Conservation (phyloP, 2,797 vertebrate species). For the Potorous gilbertii region DNA sequence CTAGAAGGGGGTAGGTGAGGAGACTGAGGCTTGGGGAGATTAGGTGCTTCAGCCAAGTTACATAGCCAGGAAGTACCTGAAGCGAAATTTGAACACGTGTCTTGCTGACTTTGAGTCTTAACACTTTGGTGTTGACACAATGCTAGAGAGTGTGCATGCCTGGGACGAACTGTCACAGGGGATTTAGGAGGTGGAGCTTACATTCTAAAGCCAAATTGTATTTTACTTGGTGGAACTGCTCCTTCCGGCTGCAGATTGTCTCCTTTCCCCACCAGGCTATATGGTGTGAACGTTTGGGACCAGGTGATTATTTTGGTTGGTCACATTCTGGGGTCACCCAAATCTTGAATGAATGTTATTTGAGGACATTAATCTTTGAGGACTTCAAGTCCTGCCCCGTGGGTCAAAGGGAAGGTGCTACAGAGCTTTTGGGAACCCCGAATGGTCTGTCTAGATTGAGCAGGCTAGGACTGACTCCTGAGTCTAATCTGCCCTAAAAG, state of each 20-base stretch:
- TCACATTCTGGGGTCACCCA: neutral
- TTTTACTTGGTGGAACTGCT: neutral
- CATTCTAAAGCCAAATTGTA: neutral
- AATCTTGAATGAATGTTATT: neutral
- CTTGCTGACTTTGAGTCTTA: neutral
- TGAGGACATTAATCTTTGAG: neutral
- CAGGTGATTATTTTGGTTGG: neutral
- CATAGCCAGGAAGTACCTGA: neutral
- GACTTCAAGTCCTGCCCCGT: neutral
- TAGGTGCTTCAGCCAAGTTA: neutral
- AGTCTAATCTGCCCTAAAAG: neutral
- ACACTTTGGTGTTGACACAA: neutral
- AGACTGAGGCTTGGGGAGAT: neutral
- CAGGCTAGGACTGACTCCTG: neutral
- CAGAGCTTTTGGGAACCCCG: neutral
- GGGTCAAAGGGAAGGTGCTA: neutral
- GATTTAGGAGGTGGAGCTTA: neutral
- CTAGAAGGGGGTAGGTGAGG: neutral
- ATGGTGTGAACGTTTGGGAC: neutral
- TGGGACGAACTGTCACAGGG: neutral
- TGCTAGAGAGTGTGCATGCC: neutral
- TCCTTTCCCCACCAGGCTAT: neutral
- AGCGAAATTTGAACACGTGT: neutral
- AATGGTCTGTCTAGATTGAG: neutral
- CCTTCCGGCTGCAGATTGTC: rapidly evolving